phyloP scores from a whole-genome alignment of 2,888 invertebrate genomes.

The Sepiola atlantica region DNA sequence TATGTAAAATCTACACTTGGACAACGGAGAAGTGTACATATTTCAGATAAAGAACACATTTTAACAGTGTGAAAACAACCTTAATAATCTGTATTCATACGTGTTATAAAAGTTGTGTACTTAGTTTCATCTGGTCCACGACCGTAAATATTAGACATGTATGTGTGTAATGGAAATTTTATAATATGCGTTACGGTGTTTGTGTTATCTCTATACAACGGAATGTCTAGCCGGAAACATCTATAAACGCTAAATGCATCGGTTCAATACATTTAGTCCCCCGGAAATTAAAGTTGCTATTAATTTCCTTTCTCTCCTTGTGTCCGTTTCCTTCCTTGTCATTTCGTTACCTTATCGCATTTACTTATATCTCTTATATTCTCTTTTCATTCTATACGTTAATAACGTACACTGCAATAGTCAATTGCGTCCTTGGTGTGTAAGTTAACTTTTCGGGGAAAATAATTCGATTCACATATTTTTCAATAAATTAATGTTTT shows the following conservation, averaged over 20 bases:
- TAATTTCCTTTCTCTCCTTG: not conserved
- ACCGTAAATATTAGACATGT: not conserved
- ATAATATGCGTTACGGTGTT: not conserved
- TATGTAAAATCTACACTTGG: too few relatives aligned
- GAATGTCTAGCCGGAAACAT: not conserved
- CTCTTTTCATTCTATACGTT: not conserved
- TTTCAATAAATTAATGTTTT: too few relatives aligned
- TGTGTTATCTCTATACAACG: not conserved
- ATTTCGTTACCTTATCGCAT: not conserved
- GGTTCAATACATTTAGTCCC: not conserved
- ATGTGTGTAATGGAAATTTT: not conserved
- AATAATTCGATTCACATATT: too few relatives aligned
- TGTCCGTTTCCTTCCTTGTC: not conserved
- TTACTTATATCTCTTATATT: not conserved
- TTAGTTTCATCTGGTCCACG: too few relatives aligned
- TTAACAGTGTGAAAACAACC: too few relatives aligned
- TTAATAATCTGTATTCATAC: too few relatives aligned
- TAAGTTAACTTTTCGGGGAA: too few relatives aligned
- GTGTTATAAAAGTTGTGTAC: too few relatives aligned
- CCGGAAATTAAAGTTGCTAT: not conserved
- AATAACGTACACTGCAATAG: too few relatives aligned
- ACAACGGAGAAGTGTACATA: too few relatives aligned
- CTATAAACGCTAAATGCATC: not conserved
- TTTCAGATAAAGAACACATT: too few relatives aligned
- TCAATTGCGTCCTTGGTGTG: too few relatives aligned